Evolutionary conservation across 2,113 vertebrate genomes (phyloP).

Genomic region (Perognathus longimembris): DNA sequence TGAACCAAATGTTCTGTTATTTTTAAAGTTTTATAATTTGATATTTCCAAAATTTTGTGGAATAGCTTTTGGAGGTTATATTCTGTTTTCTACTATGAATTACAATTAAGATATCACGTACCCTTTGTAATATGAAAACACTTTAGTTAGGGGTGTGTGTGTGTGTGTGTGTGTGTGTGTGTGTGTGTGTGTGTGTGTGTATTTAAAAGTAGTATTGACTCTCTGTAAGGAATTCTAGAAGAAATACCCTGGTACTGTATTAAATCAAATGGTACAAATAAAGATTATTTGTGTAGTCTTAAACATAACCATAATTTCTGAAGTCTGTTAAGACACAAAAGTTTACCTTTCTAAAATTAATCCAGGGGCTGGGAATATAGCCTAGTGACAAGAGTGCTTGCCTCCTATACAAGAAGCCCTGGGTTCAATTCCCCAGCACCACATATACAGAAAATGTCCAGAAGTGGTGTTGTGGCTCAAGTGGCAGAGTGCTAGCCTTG

Average conservation of each 20-base stretch:
- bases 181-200: neutral
- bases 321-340: neutral
- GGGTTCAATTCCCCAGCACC: no score
- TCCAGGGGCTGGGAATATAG: no score
- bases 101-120: neutral
- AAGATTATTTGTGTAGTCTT: neutral
- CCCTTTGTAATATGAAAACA: neutral
- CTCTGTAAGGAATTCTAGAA: neutral
- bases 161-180: no score
- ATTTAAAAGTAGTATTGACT: neutral
- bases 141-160: neutral
- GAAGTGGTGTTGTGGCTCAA: no score
- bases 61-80: neutral
- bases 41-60: conserved; percentile 11
- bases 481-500: no score
- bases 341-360: neutral
- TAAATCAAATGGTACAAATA: neutral
- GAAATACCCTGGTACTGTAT: neutral
- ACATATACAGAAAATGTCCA: no score
- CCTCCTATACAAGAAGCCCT: no score
- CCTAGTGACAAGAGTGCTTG: no score
- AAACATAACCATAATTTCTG: neutral
- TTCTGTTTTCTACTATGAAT: neutral
- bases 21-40: neutral
- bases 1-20: neutral